Percentiles rank a stretch among this genome's conserved stretches.
phyloP scores from a whole-genome alignment of 2,113 vertebrate genomes.

The Mungos mungo region DNA sequence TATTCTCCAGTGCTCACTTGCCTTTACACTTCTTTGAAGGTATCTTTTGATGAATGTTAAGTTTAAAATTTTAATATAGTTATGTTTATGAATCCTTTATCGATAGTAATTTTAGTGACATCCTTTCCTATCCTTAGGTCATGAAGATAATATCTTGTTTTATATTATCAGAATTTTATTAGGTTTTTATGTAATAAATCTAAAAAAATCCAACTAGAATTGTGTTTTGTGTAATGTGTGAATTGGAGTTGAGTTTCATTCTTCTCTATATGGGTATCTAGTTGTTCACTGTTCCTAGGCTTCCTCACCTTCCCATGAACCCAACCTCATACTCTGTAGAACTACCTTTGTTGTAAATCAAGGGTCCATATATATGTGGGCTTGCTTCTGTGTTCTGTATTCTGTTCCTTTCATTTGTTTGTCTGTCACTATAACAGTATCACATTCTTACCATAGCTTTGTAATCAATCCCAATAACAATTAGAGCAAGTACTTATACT shows the following conservation, averaged over 20 bases:
- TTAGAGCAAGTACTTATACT: background rate
- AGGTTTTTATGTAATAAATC: background rate
- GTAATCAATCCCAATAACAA: background rate
- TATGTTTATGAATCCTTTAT: background rate
- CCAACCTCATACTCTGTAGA: background rate
- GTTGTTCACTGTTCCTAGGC: background rate
- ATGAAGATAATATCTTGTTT: background rate
- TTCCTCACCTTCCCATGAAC: background rate
- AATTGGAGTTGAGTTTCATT: background rate
- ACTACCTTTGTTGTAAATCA: background rate
- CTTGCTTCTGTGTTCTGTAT: background rate
- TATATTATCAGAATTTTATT: background rate
- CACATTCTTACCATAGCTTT: background rate
- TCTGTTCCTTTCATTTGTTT: background rate
- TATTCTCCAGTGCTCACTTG: background rate
- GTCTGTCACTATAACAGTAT: background rate
- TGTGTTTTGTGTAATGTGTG: background rate
- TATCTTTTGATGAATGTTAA: background rate
- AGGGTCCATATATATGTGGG: background rate
- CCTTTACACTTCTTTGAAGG: constrained; percentile 6
- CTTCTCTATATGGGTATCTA: background rate
- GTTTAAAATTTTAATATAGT: constrained; percentile 11
- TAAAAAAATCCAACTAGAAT: background rate
- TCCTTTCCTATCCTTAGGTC: background rate
- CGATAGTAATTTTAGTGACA: constrained; percentile 1